Conservation (phyloP, 1,140 invertebrate genomes). For the Panulirus ornatus region DNA sequence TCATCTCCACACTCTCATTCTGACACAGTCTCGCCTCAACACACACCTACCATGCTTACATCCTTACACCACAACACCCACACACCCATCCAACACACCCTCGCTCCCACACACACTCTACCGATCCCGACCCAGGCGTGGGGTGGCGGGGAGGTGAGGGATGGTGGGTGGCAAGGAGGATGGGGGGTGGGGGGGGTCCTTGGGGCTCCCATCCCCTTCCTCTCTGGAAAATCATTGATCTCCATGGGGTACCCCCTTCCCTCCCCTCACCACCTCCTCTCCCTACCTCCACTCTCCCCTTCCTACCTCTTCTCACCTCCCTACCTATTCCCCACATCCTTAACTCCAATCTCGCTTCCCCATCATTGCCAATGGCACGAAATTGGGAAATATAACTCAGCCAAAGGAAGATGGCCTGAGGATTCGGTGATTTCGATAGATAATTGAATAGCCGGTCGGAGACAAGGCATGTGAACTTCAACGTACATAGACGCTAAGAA, state of each 20-base stretch:
- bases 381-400: too few relatives aligned
- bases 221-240: slow-evolving; percentile 16
- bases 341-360: neutral
- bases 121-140: neutral
- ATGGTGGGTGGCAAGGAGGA: neutral
- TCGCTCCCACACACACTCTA: neutral
- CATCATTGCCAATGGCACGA: neutral
- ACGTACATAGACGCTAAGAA: too few relatives aligned
- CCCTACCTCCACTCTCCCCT: neutral
- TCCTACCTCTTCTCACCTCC: neutral
- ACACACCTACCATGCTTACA: too few relatives aligned
- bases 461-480: too few relatives aligned
- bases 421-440: too few relatives aligned
- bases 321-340: neutral
- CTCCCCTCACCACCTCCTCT: neutral
- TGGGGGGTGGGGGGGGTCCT: neutral
- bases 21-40: too few relatives aligned
- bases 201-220: neutral
- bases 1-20: too few relatives aligned
- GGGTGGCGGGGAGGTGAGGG: neutral
- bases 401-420: too few relatives aligned
- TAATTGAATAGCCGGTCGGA: too few relatives aligned
- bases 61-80: too few relatives aligned
- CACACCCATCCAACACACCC: too few relatives aligned
- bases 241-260: neutral